Base-by-base conservation (phyloP, 1,140 invertebrate genomes). In the Orchestia grillus region DNA sequence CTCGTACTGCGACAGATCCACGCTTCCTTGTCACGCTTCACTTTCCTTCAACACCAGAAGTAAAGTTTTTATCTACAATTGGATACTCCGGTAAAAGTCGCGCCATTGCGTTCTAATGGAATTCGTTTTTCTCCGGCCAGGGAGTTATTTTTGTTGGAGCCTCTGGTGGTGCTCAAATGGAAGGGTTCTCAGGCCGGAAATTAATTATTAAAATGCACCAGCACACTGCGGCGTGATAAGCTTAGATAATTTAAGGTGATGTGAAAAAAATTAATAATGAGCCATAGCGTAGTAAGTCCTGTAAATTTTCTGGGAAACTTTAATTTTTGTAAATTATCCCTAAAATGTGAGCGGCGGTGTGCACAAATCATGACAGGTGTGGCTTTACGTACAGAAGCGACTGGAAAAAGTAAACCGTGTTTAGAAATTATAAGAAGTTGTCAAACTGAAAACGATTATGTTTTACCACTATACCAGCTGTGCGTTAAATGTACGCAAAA, bases 31-130 rank as follows among this genome's bases (percentile, higher is more conserved):
- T 90, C 88, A 90, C 88, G 88, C 88, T 41, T 90, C 88, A 90
- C 88, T 90, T 90, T 90, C 88, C 88, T 90, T 90, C 41, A 41
- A 90, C 43, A 90, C 88, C 88, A 90, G 88, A 90, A 90, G 88
- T 90, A 41, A 42, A 42, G n/a, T 90, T 90, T 90, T 90, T 90
- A 44, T 42, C 43, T 41, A 44, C 88, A 28, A 44, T 90, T 41
- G 88, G 43, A 90, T 90, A 42, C n/a, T 90, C 42, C 28, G 43
- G 88, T 90, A 90, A 90, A 90, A 90, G 88, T 90, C 43, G 41
- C 3, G 88, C n/a, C 36, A 90, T 42, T 19, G 88, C 62, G 28
- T 77, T 77, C 11, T 19, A 77, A 77, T 77, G 62, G 28, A 36
- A 77, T 77, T 8, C 28, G 62, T 36, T 77, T 36, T 77, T 36